Conservation (phyloP, 2,888 invertebrate species). For the Drosophila emarginata region DNA sequence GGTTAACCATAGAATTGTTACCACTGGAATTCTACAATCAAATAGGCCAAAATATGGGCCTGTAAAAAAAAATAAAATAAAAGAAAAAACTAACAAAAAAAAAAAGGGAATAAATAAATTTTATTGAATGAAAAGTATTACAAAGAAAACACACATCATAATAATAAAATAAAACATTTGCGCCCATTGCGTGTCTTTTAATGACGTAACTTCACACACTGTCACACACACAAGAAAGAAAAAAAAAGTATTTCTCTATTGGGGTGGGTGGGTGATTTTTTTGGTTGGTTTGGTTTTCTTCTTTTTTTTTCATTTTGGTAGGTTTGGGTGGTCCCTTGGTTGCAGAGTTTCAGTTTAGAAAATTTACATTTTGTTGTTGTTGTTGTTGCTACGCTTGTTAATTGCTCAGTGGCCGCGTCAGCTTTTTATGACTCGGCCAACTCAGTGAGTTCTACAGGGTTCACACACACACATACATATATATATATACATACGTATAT, state of each 20-base stretch:
- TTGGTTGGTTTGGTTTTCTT: neutral
- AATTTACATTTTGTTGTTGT: constrained; percentile 3
- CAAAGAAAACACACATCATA: constrained; percentile 25
- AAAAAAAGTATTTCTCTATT: constrained; percentile 27
- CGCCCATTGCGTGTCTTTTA: constrained; percentile 69
- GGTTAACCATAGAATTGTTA: constrained; percentile 44
- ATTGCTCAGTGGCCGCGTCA: constrained; percentile 65
- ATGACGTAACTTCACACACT: constrained; percentile 64
- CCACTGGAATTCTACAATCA: constrained; percentile 2
- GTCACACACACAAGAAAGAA: constrained; percentile 23
- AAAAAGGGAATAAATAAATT: constrained; percentile 34
- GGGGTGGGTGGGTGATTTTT: neutral
- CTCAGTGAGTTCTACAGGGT: constrained; percentile 42
- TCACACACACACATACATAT: neutral
- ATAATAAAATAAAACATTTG: constrained; percentile 68
- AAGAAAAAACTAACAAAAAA: constrained; percentile 38
- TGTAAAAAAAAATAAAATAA: constrained; percentile 23
- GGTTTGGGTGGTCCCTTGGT: neutral
- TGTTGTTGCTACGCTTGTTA: constrained; percentile 53
- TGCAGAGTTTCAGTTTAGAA: constrained; percentile 16
- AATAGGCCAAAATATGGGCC: constrained; percentile 14
- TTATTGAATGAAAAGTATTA: constrained; percentile 25
- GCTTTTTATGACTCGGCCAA: constrained; percentile 54
- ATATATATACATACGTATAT: constrained; percentile 10
- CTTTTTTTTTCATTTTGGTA: no score